These are phyloP conservation scores for Delia radicum DNA, from an alignment of 1,140 invertebrate species.

Conservation along the genomic window DNA sequence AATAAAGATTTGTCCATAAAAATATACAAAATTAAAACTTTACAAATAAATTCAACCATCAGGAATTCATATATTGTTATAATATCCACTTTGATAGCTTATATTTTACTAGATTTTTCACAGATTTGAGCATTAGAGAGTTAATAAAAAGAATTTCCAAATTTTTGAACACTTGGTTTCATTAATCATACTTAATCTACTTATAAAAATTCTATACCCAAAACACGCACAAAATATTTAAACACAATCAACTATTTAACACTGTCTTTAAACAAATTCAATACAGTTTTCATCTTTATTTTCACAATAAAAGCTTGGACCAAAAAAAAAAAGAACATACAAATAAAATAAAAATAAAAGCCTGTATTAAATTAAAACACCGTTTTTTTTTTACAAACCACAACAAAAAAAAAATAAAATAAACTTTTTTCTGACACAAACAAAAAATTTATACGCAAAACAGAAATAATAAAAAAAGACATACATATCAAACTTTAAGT, in stretches of 20 bases:
- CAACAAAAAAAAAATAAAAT: neutral
- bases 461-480: constrained; percentile 27
- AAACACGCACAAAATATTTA: neutral
- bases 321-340: neutral
- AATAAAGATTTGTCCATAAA: too few relatives aligned
- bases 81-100: too few relatives aligned
- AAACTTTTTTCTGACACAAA: neutral
- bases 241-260: neutral
- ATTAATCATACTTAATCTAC: neutral
- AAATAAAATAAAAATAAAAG: neutral
- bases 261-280: neutral
- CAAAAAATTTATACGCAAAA: neutral
- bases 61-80: too few relatives aligned
- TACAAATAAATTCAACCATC: too few relatives aligned
- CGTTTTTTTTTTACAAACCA: too few relatives aligned
- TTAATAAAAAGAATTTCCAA: neutral
- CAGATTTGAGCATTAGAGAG: too few relatives aligned
- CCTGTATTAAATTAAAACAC: neutral
- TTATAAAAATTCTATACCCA: neutral
- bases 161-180: neutral
- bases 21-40: too few relatives aligned
- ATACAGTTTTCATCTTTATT: neutral
- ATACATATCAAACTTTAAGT: constrained; percentile 25
- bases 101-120: too few relatives aligned
- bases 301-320: constrained; percentile 30